Percentiles rank a stretch among this genome's conserved stretches.
phyloP scores from a whole-genome alignment of 2,888 invertebrate species.

The Blera fallax region DNA sequence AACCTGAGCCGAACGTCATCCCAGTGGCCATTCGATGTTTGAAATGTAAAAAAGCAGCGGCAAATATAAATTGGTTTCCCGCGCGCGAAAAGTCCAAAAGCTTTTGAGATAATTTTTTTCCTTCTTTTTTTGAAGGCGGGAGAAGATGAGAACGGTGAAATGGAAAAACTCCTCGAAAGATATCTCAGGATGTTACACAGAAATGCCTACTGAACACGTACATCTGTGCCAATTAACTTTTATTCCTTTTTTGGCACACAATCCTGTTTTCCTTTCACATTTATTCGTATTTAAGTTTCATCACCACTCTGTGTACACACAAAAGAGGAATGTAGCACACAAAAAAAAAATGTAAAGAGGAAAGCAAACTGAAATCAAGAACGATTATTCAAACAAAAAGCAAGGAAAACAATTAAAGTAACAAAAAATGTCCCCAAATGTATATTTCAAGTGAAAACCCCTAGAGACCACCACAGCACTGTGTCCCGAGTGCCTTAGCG shows the following conservation, averaged over 20 bases:
- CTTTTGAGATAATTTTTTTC: slow-evolving; percentile 3
- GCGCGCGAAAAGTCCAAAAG: slow-evolving; percentile 57
- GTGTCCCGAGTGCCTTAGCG: slow-evolving; percentile 12
- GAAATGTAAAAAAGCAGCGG: not conserved
- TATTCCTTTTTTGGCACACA: slow-evolving; percentile 47
- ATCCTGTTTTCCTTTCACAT: slow-evolving; percentile 43
- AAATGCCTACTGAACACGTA: slow-evolving; percentile 38
- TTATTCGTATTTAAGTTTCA: slow-evolving; percentile 57
- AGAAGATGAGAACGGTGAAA: not conserved
- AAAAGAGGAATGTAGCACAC: slow-evolving; percentile 8
- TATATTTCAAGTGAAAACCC: not conserved
- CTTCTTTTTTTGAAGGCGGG: not conserved
- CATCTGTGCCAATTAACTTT: slow-evolving; percentile 61
- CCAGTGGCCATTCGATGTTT: not conserved
- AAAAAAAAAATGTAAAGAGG: slow-evolving; percentile 4
- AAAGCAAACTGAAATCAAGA: slow-evolving; percentile 49
- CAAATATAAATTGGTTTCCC: slow-evolving; percentile 11
- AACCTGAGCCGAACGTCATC: slow-evolving; percentile 35
- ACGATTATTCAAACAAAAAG: slow-evolving; percentile 51
- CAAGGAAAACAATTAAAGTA: slow-evolving; percentile 45
- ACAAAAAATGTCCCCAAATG: slow-evolving; percentile 4
- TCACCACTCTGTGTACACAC: slow-evolving; percentile 37
- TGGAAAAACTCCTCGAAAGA: not conserved
- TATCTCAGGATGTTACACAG: slow-evolving; percentile 35
- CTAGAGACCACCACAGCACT: not conserved